These are phyloP conservation scores for Brachypalpus laphriformis DNA, from an alignment of 2,888 invertebrate species.

Conservation along the genomic window DNA sequence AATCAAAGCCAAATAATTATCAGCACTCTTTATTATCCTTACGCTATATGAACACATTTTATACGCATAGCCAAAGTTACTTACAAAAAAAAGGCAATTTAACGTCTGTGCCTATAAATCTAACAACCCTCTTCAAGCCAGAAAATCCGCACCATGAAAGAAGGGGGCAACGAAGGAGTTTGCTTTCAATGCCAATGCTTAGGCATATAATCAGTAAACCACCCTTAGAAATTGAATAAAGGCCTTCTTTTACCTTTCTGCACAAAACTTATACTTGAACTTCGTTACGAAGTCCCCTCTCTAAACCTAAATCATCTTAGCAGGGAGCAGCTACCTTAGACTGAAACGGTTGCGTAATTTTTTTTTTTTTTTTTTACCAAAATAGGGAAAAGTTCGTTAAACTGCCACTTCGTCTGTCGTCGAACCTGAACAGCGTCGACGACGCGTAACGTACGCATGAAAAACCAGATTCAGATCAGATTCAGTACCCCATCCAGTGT, in stretches of 20 bases:
- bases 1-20: conserved; percentile 65
- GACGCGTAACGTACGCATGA: conserved; percentile 32
- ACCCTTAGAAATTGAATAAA: conserved; percentile 46
- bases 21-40: conserved; percentile 23
- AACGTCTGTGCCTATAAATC: conserved; percentile 38
- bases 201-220: conserved; percentile 28
- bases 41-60: neutral
- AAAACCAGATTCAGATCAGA: conserved; percentile 60
- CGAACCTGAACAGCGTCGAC: conserved; percentile 24
- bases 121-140: conserved; percentile 32
- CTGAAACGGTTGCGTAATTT: neutral
- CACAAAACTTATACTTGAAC: conserved; percentile 39
- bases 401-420: conserved; percentile 46
- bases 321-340: conserved; percentile 20
- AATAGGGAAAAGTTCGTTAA: conserved; percentile 64
- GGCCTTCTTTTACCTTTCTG: conserved; percentile 31
- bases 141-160: neutral
- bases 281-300: conserved; percentile 18
- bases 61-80: conserved; percentile 12
- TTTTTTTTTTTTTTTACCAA: conserved; percentile 4
- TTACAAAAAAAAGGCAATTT: conserved; percentile 27
- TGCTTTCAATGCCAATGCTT: conserved; percentile 50
- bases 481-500: conserved; percentile 40
- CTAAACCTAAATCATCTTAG: conserved; percentile 1
- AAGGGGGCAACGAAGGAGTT: conserved; percentile 1